phyloP scores from a whole-genome alignment of 1,140 invertebrate genomes.

The Bombus consobrinus region DNA sequence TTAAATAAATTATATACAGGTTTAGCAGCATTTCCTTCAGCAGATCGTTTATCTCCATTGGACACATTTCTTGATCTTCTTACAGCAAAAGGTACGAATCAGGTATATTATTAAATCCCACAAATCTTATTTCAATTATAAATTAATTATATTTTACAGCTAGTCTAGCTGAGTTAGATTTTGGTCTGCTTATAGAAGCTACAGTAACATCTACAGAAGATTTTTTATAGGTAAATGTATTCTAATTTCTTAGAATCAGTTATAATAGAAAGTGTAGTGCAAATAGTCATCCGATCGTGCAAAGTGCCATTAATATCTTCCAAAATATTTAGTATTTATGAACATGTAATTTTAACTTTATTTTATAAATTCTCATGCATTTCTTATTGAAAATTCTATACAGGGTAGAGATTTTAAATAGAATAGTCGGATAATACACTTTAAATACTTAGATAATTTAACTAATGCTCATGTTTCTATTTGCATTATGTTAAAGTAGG shows the following conservation, averaged over 20 bases:
- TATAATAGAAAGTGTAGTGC: conserved; percentile 25
- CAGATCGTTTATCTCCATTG: conserved; percentile 89
- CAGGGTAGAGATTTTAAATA: not conserved
- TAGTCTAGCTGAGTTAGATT: conserved; percentile 91
- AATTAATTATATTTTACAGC: conserved; percentile 80
- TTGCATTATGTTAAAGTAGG: not conserved
- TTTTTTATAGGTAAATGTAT: conserved; percentile 75
- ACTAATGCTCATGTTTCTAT: not conserved
- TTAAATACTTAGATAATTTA: not conserved
- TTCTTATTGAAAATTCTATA: not conserved
- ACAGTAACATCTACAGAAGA: conserved; percentile 86
- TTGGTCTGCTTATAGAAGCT: conserved; percentile 91
- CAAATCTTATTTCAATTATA: conserved; percentile 6
- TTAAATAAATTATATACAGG: conserved; percentile 80
- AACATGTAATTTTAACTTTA: not conserved
- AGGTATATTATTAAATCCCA: conserved; percentile 21
- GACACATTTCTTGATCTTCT: conserved; percentile 93
- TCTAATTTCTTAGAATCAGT: not conserved
- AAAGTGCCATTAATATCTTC: conserved; percentile 48
- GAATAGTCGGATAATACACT: not conserved
- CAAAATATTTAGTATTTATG: conserved; percentile 5
- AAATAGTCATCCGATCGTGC: not conserved
- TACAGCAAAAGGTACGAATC: conserved; percentile 87
- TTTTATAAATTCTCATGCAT: conserved; percentile 4
- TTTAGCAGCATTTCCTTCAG: conserved; percentile 87